A percentile compares a stretch with the other conserved stretches of the same genome.
phyloP scores from a whole-genome alignment of 2,888 invertebrate genomes.

The Eupithecia subfuscata region DNA sequence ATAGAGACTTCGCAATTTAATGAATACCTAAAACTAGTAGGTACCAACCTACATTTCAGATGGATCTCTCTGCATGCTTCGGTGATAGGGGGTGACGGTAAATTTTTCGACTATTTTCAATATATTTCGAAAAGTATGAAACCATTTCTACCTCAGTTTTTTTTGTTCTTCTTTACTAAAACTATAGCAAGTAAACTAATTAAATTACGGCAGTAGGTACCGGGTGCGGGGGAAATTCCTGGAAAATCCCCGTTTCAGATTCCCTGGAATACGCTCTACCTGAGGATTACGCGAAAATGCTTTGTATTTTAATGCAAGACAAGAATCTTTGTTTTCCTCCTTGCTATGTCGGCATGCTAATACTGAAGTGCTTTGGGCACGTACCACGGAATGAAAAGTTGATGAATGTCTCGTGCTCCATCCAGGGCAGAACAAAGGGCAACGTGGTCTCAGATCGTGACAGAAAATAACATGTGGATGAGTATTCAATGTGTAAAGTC shows the following conservation, averaged over 20 bases:
- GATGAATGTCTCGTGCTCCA: background rate
- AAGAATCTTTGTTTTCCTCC: background rate
- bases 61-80: too few species aligned
- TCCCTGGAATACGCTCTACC: background rate
- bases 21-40: too few species aligned
- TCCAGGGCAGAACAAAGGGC: too few species aligned
- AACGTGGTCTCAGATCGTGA: too few species aligned
- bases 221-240: conserved; percentile 8
- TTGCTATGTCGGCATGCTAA: background rate
- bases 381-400: background rate
- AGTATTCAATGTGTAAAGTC: too few species aligned
- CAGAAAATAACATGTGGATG: too few species aligned
- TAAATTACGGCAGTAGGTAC: conserved; percentile 15
- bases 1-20: too few species aligned
- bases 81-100: too few species aligned
- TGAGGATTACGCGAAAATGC: background rate
- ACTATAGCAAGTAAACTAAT: conserved; percentile 8
- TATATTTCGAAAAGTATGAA: too few species aligned
- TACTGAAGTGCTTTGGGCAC: background rate
- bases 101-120: too few species aligned
- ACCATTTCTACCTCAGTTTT: too few species aligned
- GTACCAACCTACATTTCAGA: too few species aligned
- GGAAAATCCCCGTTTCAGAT: conserved; percentile 6
- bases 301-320: background rate
- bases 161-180: background rate